Conservation (phyloP, 2,797 vertebrate genomes). For the Xyrichtys novacula region DNA sequence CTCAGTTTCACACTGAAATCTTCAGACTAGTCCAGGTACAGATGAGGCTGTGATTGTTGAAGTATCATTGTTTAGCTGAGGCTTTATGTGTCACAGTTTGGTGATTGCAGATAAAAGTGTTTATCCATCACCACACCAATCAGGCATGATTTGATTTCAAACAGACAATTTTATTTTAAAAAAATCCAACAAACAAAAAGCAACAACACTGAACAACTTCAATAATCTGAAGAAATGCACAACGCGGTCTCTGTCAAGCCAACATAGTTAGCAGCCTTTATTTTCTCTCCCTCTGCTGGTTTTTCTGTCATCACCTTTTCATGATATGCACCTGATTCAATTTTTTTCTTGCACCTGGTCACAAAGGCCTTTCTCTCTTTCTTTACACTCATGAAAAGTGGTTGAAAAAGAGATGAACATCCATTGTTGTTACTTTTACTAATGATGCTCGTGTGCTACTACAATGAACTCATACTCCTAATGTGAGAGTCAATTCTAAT, state of each 20-base stretch:
- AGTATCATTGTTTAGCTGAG: too few relatives aligned
- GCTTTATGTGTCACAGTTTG: too few relatives aligned
- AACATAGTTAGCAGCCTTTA: background rate
- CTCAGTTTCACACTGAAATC: background rate
- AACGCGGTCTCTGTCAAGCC: slow-evolving; percentile 11
- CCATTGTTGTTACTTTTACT: background rate
- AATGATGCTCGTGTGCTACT: background rate
- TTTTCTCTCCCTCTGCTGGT: background rate
- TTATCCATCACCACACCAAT: background rate
- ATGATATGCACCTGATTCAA: background rate
- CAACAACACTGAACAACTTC: slow-evolving; percentile 35
- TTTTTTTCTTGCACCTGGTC: background rate
- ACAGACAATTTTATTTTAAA: slow-evolving; percentile 57
- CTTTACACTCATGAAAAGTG: slow-evolving; percentile 3
- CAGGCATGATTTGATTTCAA: background rate
- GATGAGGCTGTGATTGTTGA: background rate
- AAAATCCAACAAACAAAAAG: slow-evolving; percentile 31
- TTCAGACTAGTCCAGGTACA: background rate
- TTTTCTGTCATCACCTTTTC: background rate
- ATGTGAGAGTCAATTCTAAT: background rate
- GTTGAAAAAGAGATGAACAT: slow-evolving; percentile 16
- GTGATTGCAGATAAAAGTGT: background rate
- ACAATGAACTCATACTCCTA: background rate
- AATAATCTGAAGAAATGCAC: slow-evolving; percentile 14
- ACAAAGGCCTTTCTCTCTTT: background rate